Conservation (phyloP, 2,888 invertebrate species). For the Smittia sp. region DNA sequence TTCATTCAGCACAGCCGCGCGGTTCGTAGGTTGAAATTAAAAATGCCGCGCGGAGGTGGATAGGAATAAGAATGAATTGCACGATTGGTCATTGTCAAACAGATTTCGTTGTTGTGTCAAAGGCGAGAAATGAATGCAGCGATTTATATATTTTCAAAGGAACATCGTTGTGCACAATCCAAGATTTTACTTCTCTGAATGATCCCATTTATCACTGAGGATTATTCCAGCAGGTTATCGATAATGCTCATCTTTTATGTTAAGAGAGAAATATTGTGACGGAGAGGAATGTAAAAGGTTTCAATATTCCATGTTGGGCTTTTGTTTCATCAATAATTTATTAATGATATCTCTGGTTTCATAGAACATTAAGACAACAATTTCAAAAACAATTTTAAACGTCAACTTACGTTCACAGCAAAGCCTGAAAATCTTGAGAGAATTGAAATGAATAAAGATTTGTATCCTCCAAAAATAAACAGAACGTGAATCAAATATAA, state of each 20-base stretch:
- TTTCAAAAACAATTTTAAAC: no score
- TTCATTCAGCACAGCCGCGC: not conserved
- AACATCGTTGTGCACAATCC: not conserved
- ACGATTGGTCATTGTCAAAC: not conserved
- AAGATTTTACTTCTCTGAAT: not conserved
- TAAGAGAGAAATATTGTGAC: slow-evolving; percentile 16
- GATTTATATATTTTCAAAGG: slow-evolving; percentile 35
- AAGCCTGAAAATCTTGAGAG: no score
- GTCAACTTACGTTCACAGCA: no score
- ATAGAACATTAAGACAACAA: no score
- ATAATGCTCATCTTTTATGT: not conserved
- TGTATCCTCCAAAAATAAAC: slow-evolving; percentile 1
- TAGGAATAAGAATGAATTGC: slow-evolving; percentile 19
- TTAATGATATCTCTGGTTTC: no score
- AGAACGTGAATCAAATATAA: slow-evolving; percentile 12
- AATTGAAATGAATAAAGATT: no score
- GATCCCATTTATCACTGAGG: slow-evolving; percentile 12
- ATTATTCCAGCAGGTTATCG: not conserved
- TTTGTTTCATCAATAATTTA: no score
- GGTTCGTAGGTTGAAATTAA: not conserved
- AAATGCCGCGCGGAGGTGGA: slow-evolving; percentile 1
- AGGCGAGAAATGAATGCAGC: slow-evolving; percentile 8
- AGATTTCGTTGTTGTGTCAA: slow-evolving; percentile 31
- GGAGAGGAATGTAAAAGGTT: not conserved
- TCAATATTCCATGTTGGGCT: no score